A percentile compares a stretch with the other conserved stretches of the same genome.
phyloP scores from a whole-genome alignment of 37 sponge, comb jelly and placozoan species.

The Aplysina aerophoba region DNA sequence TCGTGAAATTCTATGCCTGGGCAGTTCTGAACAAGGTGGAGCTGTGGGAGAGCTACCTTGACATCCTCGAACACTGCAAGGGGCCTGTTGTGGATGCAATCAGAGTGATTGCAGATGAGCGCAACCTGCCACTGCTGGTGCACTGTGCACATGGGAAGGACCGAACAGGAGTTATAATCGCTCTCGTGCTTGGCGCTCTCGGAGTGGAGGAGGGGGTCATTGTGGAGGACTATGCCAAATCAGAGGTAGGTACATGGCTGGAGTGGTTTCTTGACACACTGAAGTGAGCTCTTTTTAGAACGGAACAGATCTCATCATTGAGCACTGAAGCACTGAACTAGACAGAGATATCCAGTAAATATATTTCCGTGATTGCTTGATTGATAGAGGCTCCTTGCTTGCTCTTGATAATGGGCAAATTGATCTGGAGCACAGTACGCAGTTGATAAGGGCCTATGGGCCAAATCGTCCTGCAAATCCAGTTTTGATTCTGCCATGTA shows the following conservation, averaged over 20 bases:
- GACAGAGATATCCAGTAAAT: too few species aligned
- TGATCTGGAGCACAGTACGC: too few species aligned
- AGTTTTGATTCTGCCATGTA: too few species aligned
- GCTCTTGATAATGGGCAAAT: too few species aligned
- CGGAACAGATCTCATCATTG: too few species aligned
- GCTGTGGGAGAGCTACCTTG: slow-evolving; percentile 66
- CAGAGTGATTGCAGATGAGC: slow-evolving; percentile 44
- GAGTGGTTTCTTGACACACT: too few species aligned
- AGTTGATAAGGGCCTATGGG: too few species aligned
- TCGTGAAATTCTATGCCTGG: slow-evolving; percentile 71
- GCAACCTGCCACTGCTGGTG: slow-evolving; percentile 69
- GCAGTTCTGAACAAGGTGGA: slow-evolving; percentile 56
- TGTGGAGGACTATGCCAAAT: slow-evolving; percentile 73
- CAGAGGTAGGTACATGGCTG: slow-evolving; percentile 70
- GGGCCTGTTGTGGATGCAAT: slow-evolving; percentile 60
- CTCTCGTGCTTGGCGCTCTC: slow-evolving; percentile 65
- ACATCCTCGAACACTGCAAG: slow-evolving; percentile 75
- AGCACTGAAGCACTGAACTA: too few species aligned
- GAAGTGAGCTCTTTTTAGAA: too few species aligned
- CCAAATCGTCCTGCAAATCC: too few species aligned
- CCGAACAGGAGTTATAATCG: slow-evolving; percentile 76
- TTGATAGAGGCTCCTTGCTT: too few species aligned
- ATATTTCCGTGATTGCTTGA: too few species aligned
- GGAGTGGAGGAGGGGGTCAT: slow-evolving; percentile 77
- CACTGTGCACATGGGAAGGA: slow-evolving; percentile 95